A percentile compares a stretch with the other conserved stretches of the same genome.
These are phyloP conservation scores for Eolophus roseicapilla DNA, from an alignment of 2,113 vertebrate genomes.

Conservation along the genomic window DNA sequence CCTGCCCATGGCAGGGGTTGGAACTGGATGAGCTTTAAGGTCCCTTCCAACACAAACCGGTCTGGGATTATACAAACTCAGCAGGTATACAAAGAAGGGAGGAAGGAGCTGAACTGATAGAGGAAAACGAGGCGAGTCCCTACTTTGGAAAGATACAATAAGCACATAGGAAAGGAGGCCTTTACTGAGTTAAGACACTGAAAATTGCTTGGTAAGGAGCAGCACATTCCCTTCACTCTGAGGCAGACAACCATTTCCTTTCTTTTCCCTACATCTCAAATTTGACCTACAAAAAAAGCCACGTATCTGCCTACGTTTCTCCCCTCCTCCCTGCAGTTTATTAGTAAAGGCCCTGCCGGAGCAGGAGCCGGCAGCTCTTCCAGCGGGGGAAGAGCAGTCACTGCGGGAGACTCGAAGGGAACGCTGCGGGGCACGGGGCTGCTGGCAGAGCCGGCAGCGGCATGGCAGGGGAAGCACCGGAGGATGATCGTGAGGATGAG, in stretches of 20 bases:
- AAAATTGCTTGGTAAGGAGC: background rate
- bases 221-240: background rate
- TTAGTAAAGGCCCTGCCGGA: no score
- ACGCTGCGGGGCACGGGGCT: background rate
- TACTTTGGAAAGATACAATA: background rate
- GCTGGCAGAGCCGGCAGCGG: background rate
- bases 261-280: no score
- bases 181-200: background rate
- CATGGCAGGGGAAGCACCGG: background rate
- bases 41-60: no score
- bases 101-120: fast-evolving
- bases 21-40: no score
- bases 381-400: no score
- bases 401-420: no score
- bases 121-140: background rate
- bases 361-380: no score
- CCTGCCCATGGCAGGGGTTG: no score
- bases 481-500: no score
- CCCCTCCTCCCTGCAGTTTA: no score
- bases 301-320: no score
- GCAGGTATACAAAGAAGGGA: background rate
- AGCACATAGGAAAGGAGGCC: fast-evolving
- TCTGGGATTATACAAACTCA: background rate
- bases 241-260: fast-evolving
- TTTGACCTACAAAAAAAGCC: no score